Conservation (phyloP, 2,113 vertebrate genomes). For the Coregonus clupeaformis region DNA sequence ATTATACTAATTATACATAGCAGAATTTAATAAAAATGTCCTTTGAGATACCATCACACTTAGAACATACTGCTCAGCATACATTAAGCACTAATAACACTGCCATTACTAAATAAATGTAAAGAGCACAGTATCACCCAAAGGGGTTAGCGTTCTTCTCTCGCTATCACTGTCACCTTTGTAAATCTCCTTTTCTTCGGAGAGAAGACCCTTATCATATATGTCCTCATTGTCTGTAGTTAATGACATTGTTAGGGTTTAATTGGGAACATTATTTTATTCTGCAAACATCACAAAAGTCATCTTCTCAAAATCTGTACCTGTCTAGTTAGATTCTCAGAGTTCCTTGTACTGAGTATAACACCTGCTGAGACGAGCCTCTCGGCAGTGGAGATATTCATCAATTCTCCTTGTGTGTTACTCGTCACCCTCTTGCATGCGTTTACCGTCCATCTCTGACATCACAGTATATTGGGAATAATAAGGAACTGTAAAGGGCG, state of each 20-base stretch:
- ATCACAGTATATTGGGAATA: background rate
- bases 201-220: too few species aligned
- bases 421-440: background rate
- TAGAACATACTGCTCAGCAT: background rate
- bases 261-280: too few species aligned
- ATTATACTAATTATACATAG: conserved; percentile 16
- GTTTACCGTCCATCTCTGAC: conserved; percentile 15
- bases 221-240: too few species aligned
- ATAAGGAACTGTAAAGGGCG: conserved; percentile 6
- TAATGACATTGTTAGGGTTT: too few species aligned
- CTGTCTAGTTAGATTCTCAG: too few species aligned
- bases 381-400: conserved; percentile 9
- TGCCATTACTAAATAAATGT: background rate
- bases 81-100: background rate
- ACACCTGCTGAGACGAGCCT: background rate
- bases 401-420: conserved; percentile 5
- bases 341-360: background rate
- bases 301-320: too few species aligned
- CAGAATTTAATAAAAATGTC: conserved; percentile 22
- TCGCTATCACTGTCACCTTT: too few species aligned
- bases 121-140: background rate
- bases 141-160: too few species aligned
- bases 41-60: conserved; percentile 6
- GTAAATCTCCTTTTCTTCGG: too few species aligned
- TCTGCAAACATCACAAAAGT: too few species aligned